phyloP scores from a whole-genome alignment of 2,797 vertebrate species.

The Oreochromis mossambicus region DNA sequence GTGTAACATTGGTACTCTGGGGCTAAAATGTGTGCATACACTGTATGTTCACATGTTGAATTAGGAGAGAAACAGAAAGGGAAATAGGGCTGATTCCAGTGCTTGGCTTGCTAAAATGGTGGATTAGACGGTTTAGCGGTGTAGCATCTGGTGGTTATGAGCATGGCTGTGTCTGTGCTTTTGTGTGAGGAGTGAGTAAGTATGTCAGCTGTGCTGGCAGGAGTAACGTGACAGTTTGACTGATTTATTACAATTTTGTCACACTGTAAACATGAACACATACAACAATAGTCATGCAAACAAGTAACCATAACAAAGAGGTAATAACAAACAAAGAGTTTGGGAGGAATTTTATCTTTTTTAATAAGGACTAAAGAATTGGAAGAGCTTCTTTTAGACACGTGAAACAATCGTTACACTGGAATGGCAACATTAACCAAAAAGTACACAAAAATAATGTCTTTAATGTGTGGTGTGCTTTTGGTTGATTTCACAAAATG shows the following conservation, averaged over 20 bases:
- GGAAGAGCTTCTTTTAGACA: not conserved
- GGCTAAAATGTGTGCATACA: not conserved
- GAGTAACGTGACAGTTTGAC: not conserved
- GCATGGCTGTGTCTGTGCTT: not conserved
- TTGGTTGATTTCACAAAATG: not conserved
- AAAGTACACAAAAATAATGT: slow-evolving; percentile 34
- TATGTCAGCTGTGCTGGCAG: not conserved
- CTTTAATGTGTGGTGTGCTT: not conserved
- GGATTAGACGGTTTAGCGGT: not conserved
- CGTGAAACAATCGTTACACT: slow-evolving; percentile 10
- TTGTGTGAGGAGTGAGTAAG: not conserved
- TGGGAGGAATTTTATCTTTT: not conserved
- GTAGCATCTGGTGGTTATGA: slow-evolving; percentile 11
- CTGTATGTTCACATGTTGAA: not conserved
- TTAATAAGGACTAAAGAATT: not conserved
- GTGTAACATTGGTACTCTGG: not conserved
- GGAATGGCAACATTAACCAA: slow-evolving; percentile 48
- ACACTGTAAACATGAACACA: slow-evolving; percentile 21
- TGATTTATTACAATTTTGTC: not conserved
- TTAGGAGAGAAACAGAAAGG: not conserved
- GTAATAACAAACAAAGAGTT: not conserved
- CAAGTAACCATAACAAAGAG: slow-evolving; percentile 2
- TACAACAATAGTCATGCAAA: slow-evolving; percentile 35
- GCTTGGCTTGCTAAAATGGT: not conserved
- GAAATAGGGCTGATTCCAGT: not conserved